These are phyloP conservation scores for Anas bernieri DNA, from an alignment of 2,797 vertebrate genomes.

Conservation along the genomic window DNA sequence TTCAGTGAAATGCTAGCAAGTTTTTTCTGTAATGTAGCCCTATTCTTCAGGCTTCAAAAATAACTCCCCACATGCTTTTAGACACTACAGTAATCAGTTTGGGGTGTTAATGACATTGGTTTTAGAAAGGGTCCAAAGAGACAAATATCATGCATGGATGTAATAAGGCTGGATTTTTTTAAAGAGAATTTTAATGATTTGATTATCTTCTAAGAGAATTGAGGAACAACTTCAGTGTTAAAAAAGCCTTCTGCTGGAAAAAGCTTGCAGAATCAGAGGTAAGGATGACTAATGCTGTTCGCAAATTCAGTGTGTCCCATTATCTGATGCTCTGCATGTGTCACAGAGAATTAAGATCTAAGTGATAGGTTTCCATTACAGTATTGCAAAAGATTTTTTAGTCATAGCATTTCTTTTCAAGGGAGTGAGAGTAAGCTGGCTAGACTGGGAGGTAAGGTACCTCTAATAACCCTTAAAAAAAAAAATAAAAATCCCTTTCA, in stretches of 20 bases:
- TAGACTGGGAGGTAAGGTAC: neutral
- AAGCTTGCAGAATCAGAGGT: neutral
- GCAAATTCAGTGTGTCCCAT: neutral
- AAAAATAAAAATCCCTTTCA: neutral
- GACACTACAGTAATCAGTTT: neutral
- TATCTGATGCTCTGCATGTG: neutral
- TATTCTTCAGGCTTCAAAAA: neutral
- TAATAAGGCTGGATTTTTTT: constrained; percentile 10
- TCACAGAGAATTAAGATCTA: neutral
- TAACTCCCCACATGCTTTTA: neutral
- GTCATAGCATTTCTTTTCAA: neutral
- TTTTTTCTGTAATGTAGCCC: neutral
- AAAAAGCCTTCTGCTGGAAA: neutral
- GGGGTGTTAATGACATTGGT: neutral
- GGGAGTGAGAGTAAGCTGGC: neutral
- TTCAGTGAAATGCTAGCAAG: neutral
- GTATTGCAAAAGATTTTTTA: neutral
- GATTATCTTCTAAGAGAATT: neutral
- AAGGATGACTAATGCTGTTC: neutral
- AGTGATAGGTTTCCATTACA: neutral
- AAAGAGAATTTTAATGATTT: constrained; percentile 22
- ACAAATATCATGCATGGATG: neutral
- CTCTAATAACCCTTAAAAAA: neutral
- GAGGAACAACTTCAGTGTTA: neutral
- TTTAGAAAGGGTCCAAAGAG: constrained; percentile 23